Evolutionary conservation across 2,797 vertebrate species (phyloP).

Genomic region (Brachyrhaphis roseni): DNA sequence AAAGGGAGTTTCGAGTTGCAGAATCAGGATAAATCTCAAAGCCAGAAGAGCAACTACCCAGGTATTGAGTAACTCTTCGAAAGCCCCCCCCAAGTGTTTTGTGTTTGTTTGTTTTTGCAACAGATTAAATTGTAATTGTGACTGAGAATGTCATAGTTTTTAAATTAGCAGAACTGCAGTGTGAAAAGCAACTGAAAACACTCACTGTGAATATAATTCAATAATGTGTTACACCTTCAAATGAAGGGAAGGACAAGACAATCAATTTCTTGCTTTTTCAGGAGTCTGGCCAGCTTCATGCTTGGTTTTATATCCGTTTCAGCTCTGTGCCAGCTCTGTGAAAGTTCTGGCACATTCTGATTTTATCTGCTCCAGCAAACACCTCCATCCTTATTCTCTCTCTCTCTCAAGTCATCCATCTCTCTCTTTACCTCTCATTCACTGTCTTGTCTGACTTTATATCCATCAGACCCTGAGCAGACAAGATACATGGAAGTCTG

Average conservation of each 20-base stretch:
- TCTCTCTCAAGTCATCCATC: neutral
- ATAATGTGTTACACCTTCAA: conserved; percentile 1
- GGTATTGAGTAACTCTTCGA: neutral
- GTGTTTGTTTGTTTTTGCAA: neutral
- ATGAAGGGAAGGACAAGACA: conserved; percentile 13
- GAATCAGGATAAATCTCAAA: neutral
- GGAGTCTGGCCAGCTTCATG: conserved; percentile 59
- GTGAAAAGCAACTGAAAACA: neutral
- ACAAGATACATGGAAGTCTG: neutral
- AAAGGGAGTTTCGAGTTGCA: neutral
- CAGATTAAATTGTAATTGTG: neutral
- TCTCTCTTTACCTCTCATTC: conserved; percentile 53
- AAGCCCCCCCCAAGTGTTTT: neutral
- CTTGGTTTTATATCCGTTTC: conserved; percentile 49
- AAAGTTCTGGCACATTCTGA: conserved; percentile 59
- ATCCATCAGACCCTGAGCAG: conserved; percentile 13
- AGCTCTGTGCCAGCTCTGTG: conserved; percentile 58
- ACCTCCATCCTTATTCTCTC: conserved; percentile 60
- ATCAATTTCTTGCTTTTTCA: conserved; percentile 15
- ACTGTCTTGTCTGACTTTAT: conserved; percentile 16
- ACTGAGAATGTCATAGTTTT: neutral
- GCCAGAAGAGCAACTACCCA: neutral
- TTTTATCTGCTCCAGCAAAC: conserved; percentile 64
- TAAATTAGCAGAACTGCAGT: neutral
- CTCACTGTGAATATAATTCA: neutral